Percentiles rank a stretch among this genome's conserved stretches.
phyloP scores from a whole-genome alignment of 2,888 invertebrate genomes.

The Heteromyza rotundicornis region DNA sequence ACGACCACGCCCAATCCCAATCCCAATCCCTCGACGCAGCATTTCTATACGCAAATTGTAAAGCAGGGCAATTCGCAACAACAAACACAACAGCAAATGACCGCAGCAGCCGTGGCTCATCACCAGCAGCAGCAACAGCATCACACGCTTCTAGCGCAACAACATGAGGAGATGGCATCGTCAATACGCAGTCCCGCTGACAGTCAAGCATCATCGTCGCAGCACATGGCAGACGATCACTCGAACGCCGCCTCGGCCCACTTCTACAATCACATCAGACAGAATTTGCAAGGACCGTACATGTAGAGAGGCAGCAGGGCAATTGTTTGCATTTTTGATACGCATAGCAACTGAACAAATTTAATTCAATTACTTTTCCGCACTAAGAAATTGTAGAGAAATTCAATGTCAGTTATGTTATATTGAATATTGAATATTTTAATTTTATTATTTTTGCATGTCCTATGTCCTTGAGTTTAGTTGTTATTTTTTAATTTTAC shows the following conservation, averaged over 20 bases:
- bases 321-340: too few species aligned
- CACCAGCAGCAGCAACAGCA: background rate
- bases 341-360: too few species aligned
- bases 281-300: slow-evolving; percentile 27
- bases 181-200: slow-evolving; percentile 29
- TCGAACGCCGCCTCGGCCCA: slow-evolving; percentile 26
- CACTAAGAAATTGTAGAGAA: too few species aligned
- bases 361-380: too few species aligned
- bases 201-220: slow-evolving; percentile 26
- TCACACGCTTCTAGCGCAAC: too few species aligned
- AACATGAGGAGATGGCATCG: slow-evolving; percentile 12
- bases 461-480: too few species aligned
- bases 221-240: slow-evolving; percentile 28
- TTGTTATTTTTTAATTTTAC: too few species aligned
- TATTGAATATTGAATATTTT: too few species aligned
- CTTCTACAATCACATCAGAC: slow-evolving; percentile 25
- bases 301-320: slow-evolving; percentile 19
- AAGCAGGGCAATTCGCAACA: slow-evolving; percentile 14
- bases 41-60: slow-evolving; percentile 26
- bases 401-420: too few species aligned
- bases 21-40: slow-evolving; percentile 3
- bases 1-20: background rate
- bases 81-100: slow-evolving; percentile 11
- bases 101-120: background rate
- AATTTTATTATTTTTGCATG: too few species aligned